phyloP scores from a whole-genome alignment of 2,113 vertebrate genomes.

The Antennarius striatus region DNA sequence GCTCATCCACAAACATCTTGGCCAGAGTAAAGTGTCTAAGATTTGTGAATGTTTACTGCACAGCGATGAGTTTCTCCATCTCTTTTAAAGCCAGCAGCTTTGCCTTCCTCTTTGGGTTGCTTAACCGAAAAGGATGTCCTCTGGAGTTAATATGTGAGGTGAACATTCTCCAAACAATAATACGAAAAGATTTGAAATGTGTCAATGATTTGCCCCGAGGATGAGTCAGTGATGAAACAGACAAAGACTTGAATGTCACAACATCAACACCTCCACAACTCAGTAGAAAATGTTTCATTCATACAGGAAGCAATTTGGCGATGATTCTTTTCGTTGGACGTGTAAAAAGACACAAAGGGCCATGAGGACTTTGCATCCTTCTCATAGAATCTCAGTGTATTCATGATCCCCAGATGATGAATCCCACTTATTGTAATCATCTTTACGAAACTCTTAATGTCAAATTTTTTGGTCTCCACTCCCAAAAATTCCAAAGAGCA shows the following conservation, averaged over 20 bases:
- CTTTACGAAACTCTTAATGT: no score
- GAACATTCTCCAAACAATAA: conserved; percentile 49
- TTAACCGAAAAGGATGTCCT: conserved; percentile 65
- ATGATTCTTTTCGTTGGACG: no score
- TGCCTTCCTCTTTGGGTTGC: conserved; percentile 49
- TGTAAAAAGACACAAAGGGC: no score
- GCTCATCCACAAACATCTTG: conserved; percentile 86
- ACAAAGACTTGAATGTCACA: no score
- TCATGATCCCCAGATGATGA: no score
- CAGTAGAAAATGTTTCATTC: conserved; percentile 31
- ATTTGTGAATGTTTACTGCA: background rate
- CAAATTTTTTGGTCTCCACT: no score
- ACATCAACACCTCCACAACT: background rate
- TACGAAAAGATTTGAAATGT: conserved; percentile 43
- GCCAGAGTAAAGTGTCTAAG: background rate
- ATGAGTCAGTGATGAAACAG: conserved; percentile 38
- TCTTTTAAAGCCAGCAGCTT: conserved; percentile 66
- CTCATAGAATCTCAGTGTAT: no score
- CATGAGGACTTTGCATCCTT: no score
- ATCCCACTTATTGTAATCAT: no score
- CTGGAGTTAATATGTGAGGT: conserved; percentile 78
- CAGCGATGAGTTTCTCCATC: conserved; percentile 8
- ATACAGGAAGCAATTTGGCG: conserved; percentile 6
- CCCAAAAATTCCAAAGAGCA: no score
- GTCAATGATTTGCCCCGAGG: conserved; percentile 76